Percentiles rank a stretch among this genome's conserved stretches.
Conservation (phyloP, 2,113 vertebrate genomes). For the Cettia cetti region DNA sequence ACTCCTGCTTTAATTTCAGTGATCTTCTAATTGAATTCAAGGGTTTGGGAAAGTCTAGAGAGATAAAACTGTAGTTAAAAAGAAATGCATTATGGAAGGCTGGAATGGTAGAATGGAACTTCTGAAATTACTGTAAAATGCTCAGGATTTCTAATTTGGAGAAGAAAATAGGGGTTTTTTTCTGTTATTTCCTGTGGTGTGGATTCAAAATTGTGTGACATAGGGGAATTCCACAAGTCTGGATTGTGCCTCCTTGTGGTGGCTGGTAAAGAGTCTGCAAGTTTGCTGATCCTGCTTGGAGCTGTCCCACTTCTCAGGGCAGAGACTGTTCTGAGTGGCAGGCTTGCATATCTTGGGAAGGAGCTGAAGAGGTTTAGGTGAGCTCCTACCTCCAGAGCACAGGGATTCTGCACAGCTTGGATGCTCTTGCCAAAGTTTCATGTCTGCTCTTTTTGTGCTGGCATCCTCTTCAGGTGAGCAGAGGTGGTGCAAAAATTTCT, state of each 20-base stretch:
- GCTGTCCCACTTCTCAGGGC: not conserved
- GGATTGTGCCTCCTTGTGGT: not conserved
- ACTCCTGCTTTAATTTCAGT: not conserved
- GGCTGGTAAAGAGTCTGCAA: not conserved
- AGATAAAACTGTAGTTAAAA: not conserved
- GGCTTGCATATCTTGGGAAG: not conserved
- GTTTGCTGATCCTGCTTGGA: not conserved
- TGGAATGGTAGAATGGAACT: not conserved
- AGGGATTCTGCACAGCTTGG: not conserved
- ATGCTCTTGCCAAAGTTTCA: not conserved
- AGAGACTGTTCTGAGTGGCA: rapidly evolving
- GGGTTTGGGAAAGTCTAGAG: not conserved
- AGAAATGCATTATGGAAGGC: not conserved
- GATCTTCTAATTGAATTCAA: constrained; percentile 17
- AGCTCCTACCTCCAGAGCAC: not conserved
- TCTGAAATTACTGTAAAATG: not conserved
- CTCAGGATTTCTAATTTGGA: not conserved
- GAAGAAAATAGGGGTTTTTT: not conserved
- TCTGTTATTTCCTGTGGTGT: not conserved
- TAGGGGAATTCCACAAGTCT: not conserved
- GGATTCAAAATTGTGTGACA: not conserved
- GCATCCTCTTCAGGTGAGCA: not conserved
- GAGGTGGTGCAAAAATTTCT: not conserved
- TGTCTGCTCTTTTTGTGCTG: not conserved
- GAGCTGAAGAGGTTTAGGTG: not conserved